phyloP scores from a whole-genome alignment of 2,797 vertebrate species.

The Parauchenoglanis punctatus region DNA sequence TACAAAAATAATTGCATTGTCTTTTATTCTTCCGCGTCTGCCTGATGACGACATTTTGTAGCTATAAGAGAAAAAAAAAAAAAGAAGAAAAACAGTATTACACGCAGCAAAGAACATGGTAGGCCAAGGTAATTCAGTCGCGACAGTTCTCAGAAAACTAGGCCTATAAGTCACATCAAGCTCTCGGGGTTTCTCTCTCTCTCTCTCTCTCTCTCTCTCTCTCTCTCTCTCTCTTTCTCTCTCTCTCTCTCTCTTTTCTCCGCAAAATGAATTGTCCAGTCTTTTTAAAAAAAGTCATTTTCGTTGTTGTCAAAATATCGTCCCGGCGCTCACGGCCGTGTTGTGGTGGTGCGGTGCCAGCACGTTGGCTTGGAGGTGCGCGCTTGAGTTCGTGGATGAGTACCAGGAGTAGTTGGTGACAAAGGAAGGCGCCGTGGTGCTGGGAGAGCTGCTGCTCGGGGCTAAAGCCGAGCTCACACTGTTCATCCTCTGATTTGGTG shows the following conservation, averaged over 20 bases:
- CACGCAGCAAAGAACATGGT: conserved; percentile 38
- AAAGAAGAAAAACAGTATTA: conserved; percentile 37
- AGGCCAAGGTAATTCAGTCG: conserved; percentile 38
- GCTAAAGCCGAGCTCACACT: conserved; percentile 74
- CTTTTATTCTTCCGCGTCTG: conserved; percentile 52
- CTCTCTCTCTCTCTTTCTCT: no score
- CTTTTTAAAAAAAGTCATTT: conserved; percentile 61
- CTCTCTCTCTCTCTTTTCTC: neutral
- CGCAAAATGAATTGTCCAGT: conserved; percentile 60
- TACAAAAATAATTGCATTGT: conserved; percentile 79
- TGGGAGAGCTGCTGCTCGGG: conserved; percentile 83
- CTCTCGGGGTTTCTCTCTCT: conserved; percentile 2
- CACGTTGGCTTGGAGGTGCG: conserved; percentile 81
- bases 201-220: no score
- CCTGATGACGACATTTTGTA: conserved; percentile 38
- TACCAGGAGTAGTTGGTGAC: conserved; percentile 95
- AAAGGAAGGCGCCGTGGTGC: conserved; percentile 82
- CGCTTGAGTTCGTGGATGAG: conserved; percentile 79
- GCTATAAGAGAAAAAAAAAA: neutral
- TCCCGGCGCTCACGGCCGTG: conserved; percentile 83
- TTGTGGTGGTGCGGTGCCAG: conserved; percentile 84
- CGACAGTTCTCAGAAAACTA: conserved; percentile 18
- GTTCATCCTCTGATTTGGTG: conserved; percentile 83
- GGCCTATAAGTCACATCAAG: conserved; percentile 35
- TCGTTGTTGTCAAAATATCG: conserved; percentile 82